A percentile compares a stretch with the other conserved stretches of the same genome.
phyloP scores from a whole-genome alignment of 2,113 vertebrate genomes.

The Geothlypis trichas region DNA sequence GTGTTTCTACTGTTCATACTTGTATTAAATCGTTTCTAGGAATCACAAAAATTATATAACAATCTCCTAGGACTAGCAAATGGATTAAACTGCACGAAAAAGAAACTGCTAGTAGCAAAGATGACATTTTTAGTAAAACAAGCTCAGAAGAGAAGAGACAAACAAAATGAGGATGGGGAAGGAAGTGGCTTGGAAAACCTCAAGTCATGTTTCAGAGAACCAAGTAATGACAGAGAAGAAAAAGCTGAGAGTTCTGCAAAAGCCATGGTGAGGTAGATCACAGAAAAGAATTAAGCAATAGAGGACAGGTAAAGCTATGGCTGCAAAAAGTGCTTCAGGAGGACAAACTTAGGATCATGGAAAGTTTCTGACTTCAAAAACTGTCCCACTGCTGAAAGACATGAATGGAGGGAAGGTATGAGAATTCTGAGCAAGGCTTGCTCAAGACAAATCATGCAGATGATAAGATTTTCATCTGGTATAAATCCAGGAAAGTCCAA shows the following conservation, averaged over 20 bases:
- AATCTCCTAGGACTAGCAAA: neutral
- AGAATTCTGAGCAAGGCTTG: neutral
- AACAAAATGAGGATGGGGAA: neutral
- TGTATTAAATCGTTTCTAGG: neutral
- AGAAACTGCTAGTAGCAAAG: neutral
- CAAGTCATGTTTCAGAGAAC: neutral
- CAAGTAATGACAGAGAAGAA: neutral
- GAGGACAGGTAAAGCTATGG: neutral
- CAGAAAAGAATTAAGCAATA: neutral
- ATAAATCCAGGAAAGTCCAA: neutral
- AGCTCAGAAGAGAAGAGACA: neutral
- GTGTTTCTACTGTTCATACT: neutral
- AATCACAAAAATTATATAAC: neutral
- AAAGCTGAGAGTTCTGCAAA: neutral
- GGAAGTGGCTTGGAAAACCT: neutral
- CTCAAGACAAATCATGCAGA: neutral
- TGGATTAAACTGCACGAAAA: neutral
- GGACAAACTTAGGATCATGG: neutral
- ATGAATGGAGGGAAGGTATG: neutral
- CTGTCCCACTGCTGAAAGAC: neutral
- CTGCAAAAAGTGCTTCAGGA: neutral
- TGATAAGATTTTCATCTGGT: neutral
- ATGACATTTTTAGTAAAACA: neutral
- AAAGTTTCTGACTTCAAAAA: neutral
- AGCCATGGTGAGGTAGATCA: neutral